phyloP scores from a whole-genome alignment of 1,140 invertebrate species.

The Bradynema listronoti region DNA sequence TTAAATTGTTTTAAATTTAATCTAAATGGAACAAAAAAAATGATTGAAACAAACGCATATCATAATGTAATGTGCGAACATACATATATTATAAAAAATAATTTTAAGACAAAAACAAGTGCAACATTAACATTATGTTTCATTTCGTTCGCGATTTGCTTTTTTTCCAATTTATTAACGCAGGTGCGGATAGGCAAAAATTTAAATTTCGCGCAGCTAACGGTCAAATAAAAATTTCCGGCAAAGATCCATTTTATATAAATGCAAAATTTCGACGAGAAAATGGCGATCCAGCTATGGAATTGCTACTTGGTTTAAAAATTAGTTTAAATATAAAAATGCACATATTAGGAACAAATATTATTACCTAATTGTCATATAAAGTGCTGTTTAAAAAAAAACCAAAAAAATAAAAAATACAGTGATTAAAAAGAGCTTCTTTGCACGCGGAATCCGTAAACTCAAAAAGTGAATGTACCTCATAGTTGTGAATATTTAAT shows the following conservation, averaged over 20 bases:
- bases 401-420: no score
- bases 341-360: no score
- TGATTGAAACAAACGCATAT: no score
- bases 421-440: no score
- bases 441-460: no score
- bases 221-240: slow-evolving; percentile 35
- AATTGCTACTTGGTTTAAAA: slow-evolving; percentile 32
- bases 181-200: slow-evolving; percentile 31
- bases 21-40: no score
- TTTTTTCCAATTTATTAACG: slow-evolving; percentile 28
- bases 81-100: no score
- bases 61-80: no score
- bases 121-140: slow-evolving; percentile 1
- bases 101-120: slow-evolving; percentile 17
- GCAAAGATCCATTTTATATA: slow-evolving; percentile 42
- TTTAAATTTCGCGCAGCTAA: slow-evolving; percentile 26
- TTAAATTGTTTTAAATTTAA: not conserved
- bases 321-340: no score
- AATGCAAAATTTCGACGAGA: slow-evolving; percentile 32
- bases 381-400: slow-evolving; percentile 12
- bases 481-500: slow-evolving; percentile 1
- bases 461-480: no score
- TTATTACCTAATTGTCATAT: no score
- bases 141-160: slow-evolving; percentile 28
- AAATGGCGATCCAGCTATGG: slow-evolving; percentile 29